Percentiles rank a stretch among this genome's conserved stretches.
Conservation (phyloP, 2,797 vertebrate genomes). For the Basileuterus tristriatus region DNA sequence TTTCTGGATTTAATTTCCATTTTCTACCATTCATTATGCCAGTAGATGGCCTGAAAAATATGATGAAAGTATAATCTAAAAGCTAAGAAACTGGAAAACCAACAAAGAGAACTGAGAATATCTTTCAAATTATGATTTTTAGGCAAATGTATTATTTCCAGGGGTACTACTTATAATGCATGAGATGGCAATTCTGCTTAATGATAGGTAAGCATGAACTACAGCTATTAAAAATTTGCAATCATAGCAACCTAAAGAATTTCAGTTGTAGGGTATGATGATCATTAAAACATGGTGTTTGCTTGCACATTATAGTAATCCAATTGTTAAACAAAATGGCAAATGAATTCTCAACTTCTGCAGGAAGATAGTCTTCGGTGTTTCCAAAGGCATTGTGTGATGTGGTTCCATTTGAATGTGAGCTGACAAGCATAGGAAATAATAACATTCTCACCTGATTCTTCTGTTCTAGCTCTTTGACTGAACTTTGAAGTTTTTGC, state of each 20-base stretch:
- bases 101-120: not conserved
- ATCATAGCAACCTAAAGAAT: not conserved
- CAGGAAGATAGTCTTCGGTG: not conserved
- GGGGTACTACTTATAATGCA: not conserved
- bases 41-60: not conserved
- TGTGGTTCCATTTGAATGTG: not conserved
- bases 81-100: not conserved
- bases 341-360: not conserved
- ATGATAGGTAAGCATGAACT: not conserved
- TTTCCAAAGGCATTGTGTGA: not conserved
- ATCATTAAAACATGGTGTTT: not conserved
- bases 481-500: constrained; percentile 85
- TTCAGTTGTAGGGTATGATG: not conserved
- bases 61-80: not conserved
- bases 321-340: not conserved
- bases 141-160: not conserved
- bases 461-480: constrained; percentile 89
- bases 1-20: not conserved
- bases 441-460: constrained; percentile 83
- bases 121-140: not conserved
- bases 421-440: not conserved
- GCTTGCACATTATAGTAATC: not conserved
- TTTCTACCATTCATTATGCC: not conserved
- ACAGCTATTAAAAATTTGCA: not conserved
- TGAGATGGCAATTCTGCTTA: not conserved